Evolutionary conservation across 2,113 vertebrate species (phyloP).

Genomic region (Vulpes ferrilata): DNA sequence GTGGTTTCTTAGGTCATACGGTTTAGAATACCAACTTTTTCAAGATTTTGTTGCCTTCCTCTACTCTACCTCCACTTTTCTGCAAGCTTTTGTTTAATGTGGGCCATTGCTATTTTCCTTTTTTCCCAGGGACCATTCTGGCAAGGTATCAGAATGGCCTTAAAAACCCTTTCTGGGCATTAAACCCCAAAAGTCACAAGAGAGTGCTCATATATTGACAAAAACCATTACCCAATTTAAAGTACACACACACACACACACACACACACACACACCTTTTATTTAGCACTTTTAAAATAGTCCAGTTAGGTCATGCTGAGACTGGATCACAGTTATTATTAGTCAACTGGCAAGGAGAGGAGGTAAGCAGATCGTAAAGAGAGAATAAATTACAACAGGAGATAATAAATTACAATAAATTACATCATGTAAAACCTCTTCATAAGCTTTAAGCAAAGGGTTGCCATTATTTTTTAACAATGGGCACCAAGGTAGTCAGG

Average conservation of each 20-base stretch:
- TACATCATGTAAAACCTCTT: neutral
- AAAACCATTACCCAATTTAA: neutral
- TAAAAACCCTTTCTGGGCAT: neutral
- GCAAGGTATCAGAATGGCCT: neutral
- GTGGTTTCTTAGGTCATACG: neutral
- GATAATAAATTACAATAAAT: neutral
- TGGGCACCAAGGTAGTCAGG: neutral
- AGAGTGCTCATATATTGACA: neutral
- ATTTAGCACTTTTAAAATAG: neutral
- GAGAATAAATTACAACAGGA: neutral
- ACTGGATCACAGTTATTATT: neutral
- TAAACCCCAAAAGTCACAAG: neutral
- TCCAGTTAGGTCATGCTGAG: neutral
- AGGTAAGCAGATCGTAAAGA: neutral
- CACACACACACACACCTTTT: neutral
- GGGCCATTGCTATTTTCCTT: neutral
- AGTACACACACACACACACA: neutral
- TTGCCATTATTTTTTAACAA: neutral
- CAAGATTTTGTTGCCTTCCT: neutral
- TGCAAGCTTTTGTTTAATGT: neutral
- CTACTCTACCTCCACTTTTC: neutral
- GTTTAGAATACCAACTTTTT: neutral
- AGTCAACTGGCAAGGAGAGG: neutral
- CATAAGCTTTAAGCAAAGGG: neutral
- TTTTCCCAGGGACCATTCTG: neutral